Conservation (phyloP, 2,113 vertebrate genomes). For the Brachirus orientalis region DNA sequence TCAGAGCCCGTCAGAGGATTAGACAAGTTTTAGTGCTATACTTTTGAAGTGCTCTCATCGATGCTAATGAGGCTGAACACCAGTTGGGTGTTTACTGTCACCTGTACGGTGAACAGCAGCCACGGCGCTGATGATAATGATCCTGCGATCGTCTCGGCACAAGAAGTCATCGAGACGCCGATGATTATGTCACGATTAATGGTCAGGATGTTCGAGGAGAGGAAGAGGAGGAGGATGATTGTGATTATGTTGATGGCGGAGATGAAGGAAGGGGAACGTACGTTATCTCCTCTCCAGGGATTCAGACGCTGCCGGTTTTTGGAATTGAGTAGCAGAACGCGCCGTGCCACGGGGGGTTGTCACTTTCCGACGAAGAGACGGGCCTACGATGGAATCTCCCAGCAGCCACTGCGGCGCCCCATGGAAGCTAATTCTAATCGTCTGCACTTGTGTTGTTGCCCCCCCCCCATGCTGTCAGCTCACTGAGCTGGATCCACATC, state of each 20-base stretch:
- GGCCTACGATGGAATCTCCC: slow-evolving; percentile 73
- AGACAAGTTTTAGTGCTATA: not conserved
- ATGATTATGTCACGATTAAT: slow-evolving; percentile 40
- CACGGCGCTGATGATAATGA: slow-evolving; percentile 30
- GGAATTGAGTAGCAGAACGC: slow-evolving; percentile 46
- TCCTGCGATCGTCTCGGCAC: no score
- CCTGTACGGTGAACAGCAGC: slow-evolving; percentile 19
- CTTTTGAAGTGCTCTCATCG: slow-evolving; percentile 14
- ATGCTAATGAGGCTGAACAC: slow-evolving; percentile 17
- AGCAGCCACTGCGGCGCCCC: slow-evolving; percentile 74
- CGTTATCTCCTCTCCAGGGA: slow-evolving; percentile 37
- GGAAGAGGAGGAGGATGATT: slow-evolving; percentile 13
- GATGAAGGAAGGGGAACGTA: slow-evolving; percentile 26
- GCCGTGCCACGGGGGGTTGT: slow-evolving; percentile 74
- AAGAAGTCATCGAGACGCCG: no score
- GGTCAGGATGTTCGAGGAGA: slow-evolving; percentile 9
- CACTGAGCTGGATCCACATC: slow-evolving; percentile 75
- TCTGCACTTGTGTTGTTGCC: slow-evolving; percentile 49
- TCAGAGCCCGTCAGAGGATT: not conserved
- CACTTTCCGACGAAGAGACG: slow-evolving; percentile 76
- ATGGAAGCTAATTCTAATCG: slow-evolving; percentile 80
- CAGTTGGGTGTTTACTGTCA: slow-evolving; percentile 16
- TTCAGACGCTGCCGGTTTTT: slow-evolving; percentile 50
- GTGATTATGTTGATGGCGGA: slow-evolving; percentile 29
- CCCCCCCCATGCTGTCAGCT: slow-evolving; percentile 69